Base-by-base conservation (phyloP, 2,888 invertebrate species). In the Hermodice carunculata region DNA sequence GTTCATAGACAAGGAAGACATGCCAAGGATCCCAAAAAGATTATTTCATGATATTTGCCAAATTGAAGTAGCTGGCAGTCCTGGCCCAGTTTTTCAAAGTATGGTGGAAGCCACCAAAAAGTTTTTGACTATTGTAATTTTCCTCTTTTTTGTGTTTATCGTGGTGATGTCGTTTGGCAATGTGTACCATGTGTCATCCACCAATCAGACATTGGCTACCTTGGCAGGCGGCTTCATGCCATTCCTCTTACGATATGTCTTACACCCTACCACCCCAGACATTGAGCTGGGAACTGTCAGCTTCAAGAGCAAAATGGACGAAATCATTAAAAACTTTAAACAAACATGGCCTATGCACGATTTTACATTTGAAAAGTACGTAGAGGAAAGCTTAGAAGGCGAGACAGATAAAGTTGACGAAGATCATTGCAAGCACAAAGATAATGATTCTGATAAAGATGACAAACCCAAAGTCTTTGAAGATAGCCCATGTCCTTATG, bases 151-250 rank as follows among this genome's bases (percentile, higher is more conserved):
- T 69, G 83, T 85, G 4, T 83, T 84, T 78, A 77, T 85, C 37
- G 83, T 85, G n/a, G 82, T 85, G 26, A 77, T 83, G 76, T 81
- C 83, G 4, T 85, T 85, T 70, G 85, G 85, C 32, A 80, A 79
- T 54, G 78, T 81, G 1, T 78, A 79, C 61, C 73, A 78, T 44
- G 80, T 85, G 69, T 83, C 83, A 2, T 80, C 82, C 22, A 82
- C 85, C 34, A 85, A 85, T 74, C 82, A 83, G 60, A 85, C 81
- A 17, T 61, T 84, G 28, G 85, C 85, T 4, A 82, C 85, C 0
- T 66, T 83, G 28, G 85, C 85, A 0, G 85, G 75, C 4, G 73
- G 75, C 0, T 75, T 75, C 32, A 68, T 75, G 51, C 75, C 75
- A n/a, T 66, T 74, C 57, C 65, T 75, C 43, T 44, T 75, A 63